A percentile compares a stretch with the other conserved stretches of the same genome.
Conservation (phyloP, 1,140 invertebrate species). For the Eriosoma lanigerum region DNA sequence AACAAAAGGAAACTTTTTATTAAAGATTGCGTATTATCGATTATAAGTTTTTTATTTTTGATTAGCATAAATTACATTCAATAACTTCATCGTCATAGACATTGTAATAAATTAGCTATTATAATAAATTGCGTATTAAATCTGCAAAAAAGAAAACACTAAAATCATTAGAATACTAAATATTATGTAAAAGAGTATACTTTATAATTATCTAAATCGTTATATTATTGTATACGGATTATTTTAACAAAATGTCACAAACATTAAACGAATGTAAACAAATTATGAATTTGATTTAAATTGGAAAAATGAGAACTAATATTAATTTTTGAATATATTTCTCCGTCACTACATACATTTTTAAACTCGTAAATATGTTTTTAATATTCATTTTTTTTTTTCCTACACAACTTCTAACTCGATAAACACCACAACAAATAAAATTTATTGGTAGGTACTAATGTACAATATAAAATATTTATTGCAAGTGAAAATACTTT, state of each 20-base stretch:
- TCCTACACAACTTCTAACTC: too few species aligned
- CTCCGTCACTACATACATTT: too few species aligned
- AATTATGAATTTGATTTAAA: too few species aligned
- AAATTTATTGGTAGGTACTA: background rate
- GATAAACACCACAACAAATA: background rate
- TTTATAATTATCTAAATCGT: background rate
- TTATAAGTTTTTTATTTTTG: background rate
- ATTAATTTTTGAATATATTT: too few species aligned
- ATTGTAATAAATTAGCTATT: background rate
- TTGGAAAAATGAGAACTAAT: too few species aligned
- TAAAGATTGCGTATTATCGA: constrained; percentile 5
- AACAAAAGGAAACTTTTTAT: constrained; percentile 2
- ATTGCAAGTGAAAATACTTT: background rate
- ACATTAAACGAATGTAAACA: too few species aligned
- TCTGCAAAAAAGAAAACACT: too few species aligned
- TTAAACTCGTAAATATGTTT: background rate
- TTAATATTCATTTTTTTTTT: background rate
- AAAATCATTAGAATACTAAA: background rate
- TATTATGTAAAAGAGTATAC: background rate
- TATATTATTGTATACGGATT: too few species aligned
- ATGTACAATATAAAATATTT: background rate
- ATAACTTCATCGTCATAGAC: background rate
- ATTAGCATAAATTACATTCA: background rate
- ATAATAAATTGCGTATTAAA: background rate
- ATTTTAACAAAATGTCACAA: too few species aligned